Conservation (phyloP, 2,888 invertebrate genomes). For the Pteria penguin region DNA sequence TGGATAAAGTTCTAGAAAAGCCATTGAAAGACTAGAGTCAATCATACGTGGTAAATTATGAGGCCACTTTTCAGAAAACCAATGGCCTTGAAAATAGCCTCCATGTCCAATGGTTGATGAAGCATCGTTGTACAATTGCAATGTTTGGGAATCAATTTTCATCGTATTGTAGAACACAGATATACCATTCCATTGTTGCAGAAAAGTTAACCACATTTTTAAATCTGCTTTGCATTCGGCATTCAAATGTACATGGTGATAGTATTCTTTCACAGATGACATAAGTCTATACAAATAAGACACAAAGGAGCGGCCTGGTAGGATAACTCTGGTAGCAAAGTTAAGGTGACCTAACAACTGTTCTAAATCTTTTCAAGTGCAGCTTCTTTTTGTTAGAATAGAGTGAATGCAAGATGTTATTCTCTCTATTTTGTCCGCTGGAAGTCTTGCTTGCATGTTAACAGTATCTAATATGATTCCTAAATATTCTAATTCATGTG, state of each 20-base stretch:
- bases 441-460: slow-evolving; percentile 34
- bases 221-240: too few relatives aligned
- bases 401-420: slow-evolving; percentile 8
- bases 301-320: slow-evolving; percentile 35
- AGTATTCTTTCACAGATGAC: slow-evolving; percentile 8
- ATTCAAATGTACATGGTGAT: slow-evolving; percentile 15
- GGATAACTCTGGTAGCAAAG: slow-evolving; percentile 35
- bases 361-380: slow-evolving; percentile 32
- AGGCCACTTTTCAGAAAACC: too few relatives aligned
- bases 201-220: too few relatives aligned
- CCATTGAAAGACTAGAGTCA: too few relatives aligned
- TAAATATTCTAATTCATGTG: slow-evolving; percentile 27
- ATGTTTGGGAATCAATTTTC: too few relatives aligned
- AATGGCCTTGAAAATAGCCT: slow-evolving; percentile 14
- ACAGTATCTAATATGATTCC: slow-evolving; percentile 32
- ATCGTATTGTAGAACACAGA: too few relatives aligned
- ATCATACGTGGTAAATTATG: too few relatives aligned
- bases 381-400: slow-evolving; percentile 13
- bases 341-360: slow-evolving; percentile 31
- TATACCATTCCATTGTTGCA: too few relatives aligned
- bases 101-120: slow-evolving; percentile 1
- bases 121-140: not conserved
- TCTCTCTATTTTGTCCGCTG: slow-evolving; percentile 32
- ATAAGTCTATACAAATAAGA: slow-evolving; percentile 19
- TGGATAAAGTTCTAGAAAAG: too few relatives aligned